These are phyloP conservation scores for Temnothorax longispinosus DNA, from an alignment of 1,140 invertebrate species.

Conservation along the genomic window DNA sequence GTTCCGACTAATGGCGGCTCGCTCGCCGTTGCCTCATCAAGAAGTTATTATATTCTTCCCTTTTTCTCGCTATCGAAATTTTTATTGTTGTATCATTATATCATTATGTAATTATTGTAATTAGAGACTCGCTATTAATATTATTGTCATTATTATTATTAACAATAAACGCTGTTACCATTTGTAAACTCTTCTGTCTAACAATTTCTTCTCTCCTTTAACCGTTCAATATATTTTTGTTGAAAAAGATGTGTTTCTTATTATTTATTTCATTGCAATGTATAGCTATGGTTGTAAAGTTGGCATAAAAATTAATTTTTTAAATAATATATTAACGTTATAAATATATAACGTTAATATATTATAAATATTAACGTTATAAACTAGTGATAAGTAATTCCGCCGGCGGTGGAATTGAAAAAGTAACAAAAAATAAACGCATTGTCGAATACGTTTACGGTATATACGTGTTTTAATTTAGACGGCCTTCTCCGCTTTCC, in stretches of 20 bases:
- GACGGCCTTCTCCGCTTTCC: background rate
- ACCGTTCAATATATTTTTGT: background rate
- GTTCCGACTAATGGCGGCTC: conserved; percentile 38
- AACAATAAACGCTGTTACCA: conserved; percentile 86
- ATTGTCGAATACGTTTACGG: too few relatives aligned
- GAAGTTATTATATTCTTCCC: conserved; percentile 76
- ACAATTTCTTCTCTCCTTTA: background rate
- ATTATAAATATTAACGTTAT: background rate
- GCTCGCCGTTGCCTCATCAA: conserved; percentile 71
- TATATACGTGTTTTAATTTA: background rate
- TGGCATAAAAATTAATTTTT: conserved; percentile 6
- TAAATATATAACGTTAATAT: too few relatives aligned
- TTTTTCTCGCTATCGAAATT: conserved; percentile 81
- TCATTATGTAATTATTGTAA: conserved; percentile 86
- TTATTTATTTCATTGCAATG: conserved; percentile 1
- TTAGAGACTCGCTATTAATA: conserved; percentile 84
- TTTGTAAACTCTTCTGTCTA: conserved; percentile 79
- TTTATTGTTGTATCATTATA: conserved; percentile 84
- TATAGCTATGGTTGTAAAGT: background rate
- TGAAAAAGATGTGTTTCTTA: background rate
- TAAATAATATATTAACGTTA: background rate
- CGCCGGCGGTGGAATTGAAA: background rate
- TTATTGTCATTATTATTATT: conserved; percentile 80
- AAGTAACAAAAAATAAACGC: background rate
- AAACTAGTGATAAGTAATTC: background rate